phyloP scores from a whole-genome alignment of 30 jellyfish, hydroid and myxozoan genomes.

The Aurelia sp. region DNA sequence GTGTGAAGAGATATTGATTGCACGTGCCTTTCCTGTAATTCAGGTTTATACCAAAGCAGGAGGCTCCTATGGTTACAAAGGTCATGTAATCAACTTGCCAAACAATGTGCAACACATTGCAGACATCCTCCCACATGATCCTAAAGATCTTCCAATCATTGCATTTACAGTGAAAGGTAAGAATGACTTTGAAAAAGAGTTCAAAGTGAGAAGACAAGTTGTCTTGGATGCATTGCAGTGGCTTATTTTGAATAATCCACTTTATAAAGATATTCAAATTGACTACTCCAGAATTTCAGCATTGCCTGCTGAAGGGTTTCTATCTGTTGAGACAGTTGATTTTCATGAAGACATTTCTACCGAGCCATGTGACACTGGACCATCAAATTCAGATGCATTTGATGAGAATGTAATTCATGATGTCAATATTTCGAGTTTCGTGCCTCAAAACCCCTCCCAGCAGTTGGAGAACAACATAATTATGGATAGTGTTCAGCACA shows the following conservation, averaged over 20 bases:
- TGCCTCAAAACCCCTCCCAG: neutral
- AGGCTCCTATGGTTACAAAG: neutral
- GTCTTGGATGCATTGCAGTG: conserved; percentile 3
- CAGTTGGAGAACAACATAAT: no score
- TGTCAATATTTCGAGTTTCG: neutral
- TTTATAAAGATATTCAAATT: neutral
- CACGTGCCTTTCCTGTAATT: no score
- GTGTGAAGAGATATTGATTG: conserved; percentile 15
- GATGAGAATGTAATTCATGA: neutral
- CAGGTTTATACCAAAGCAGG: conserved; percentile 5
- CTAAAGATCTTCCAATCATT: neutral
- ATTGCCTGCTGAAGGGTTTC: neutral
- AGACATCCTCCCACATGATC: neutral
- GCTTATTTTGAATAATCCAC: conserved; percentile 2
- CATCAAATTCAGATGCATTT: neutral
- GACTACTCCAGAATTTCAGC: neutral
- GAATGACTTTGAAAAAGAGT: no score
- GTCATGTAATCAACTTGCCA: conserved; percentile 12
- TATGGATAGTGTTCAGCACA: no score
- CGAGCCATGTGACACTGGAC: neutral
- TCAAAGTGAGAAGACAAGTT: neutral
- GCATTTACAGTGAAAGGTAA: conserved; percentile 6
- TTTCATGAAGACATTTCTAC: neutral
- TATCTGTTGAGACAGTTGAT: neutral
- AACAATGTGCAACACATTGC: neutral